Evolutionary conservation across 2,888 invertebrate species (phyloP).

Genomic region (Geotrupes spiniger): DNA sequence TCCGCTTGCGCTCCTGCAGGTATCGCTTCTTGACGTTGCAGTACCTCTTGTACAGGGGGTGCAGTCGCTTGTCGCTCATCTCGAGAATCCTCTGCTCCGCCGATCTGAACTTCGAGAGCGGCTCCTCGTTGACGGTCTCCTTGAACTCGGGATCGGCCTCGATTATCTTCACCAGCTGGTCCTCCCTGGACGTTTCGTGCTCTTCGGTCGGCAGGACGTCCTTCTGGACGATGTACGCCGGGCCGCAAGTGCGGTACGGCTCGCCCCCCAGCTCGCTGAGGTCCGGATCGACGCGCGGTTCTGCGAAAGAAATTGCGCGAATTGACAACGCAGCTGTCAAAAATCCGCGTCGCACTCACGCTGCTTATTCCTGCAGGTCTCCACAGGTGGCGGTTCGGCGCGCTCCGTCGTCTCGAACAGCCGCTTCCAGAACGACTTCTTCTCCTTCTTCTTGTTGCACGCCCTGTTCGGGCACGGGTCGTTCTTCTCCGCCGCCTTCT

Average conservation of each 20-base stretch:
- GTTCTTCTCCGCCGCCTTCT: not conserved
- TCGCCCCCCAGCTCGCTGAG: slow-evolving; percentile 36
- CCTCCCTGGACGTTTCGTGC: slow-evolving; percentile 29
- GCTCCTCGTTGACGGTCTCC: slow-evolving; percentile 34
- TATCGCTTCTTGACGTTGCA: slow-evolving; percentile 14
- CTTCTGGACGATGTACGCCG: slow-evolving; percentile 41
- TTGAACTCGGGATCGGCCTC: slow-evolving; percentile 39
- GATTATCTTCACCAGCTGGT: slow-evolving; percentile 35
- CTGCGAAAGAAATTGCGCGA: not conserved
- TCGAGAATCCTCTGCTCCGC: slow-evolving; percentile 41
- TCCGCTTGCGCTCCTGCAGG: slow-evolving; percentile 8
- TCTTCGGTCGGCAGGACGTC: slow-evolving; percentile 26
- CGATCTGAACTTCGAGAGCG: slow-evolving; percentile 39
- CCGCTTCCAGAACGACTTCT: slow-evolving; percentile 23
- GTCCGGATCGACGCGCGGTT: slow-evolving; percentile 30
- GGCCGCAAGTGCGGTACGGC: slow-evolving; percentile 40
- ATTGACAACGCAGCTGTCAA: not conserved
- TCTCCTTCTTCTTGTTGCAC: slow-evolving; percentile 21
- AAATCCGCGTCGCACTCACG: too few species aligned
- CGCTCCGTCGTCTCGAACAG: slow-evolving; percentile 12
- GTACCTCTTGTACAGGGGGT: slow-evolving; percentile 41
- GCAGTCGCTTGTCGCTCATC: slow-evolving; percentile 39
- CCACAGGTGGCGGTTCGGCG: slow-evolving; percentile 16
- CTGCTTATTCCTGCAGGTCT: slow-evolving; percentile 17
- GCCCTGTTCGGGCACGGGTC: slow-evolving; percentile 16